Evolutionary conservation across 2,797 vertebrate species (phyloP).

Genomic region (Peromyscus eremicus): DNA sequence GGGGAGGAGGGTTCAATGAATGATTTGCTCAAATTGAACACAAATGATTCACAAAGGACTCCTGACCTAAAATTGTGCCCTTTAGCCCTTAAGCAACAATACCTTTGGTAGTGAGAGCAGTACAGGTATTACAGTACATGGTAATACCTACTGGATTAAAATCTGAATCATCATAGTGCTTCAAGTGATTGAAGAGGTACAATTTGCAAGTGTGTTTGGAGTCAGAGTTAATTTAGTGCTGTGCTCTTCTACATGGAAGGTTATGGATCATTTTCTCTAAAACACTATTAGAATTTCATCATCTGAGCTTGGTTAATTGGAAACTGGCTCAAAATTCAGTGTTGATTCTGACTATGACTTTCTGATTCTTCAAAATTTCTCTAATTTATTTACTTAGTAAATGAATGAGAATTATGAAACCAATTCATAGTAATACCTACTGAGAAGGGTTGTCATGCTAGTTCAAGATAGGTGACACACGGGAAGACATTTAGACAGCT

Average conservation of each 20-base stretch:
- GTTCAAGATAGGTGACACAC: not conserved
- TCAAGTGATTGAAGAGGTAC: constrained; percentile 21
- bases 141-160: constrained; percentile 48
- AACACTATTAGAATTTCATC: constrained; percentile 4
- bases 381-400: not conserved
- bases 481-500: not conserved
- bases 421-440: not conserved
- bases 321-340: not conserved
- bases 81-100: not conserved
- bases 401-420: not conserved
- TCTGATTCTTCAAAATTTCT: not conserved
- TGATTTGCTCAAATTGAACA: not conserved
- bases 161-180: constrained; percentile 53
- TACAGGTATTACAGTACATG: too few species aligned
- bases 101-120: too few species aligned
- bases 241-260: not conserved
- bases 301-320: not conserved
- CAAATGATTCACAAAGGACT: not conserved
- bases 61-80: too few species aligned
- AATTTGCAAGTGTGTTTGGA: constrained; percentile 32
- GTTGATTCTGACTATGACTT: not conserved
- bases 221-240: constrained; percentile 20
- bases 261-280: constrained; percentile 42
- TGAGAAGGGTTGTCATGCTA: not conserved
- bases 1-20: not conserved